Conservation (phyloP, 2,888 invertebrate genomes). For the Cosmorhoe ocellata region DNA sequence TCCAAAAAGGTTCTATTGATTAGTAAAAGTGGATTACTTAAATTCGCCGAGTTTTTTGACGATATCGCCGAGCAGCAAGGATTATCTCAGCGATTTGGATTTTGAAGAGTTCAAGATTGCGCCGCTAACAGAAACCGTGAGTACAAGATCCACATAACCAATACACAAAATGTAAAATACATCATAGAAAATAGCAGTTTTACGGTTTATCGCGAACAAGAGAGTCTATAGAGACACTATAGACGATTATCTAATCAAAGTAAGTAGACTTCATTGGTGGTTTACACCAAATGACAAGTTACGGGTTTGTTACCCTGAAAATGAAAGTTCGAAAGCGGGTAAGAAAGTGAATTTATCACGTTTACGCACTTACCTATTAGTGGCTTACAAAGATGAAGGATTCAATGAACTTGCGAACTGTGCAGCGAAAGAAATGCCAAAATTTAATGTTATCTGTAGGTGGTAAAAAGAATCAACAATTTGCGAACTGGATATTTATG, state of each 20-base stretch:
- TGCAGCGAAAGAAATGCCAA: too few relatives aligned
- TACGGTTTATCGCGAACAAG: constrained; percentile 11
- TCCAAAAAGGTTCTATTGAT: constrained; percentile 16
- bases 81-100: constrained; percentile 63
- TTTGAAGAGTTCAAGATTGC: constrained; percentile 69
- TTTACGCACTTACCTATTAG: background rate
- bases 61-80: constrained; percentile 54
- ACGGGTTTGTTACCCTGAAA: constrained; percentile 9
- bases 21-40: constrained; percentile 60
- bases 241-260: constrained; percentile 1
- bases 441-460: background rate
- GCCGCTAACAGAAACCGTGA: constrained; percentile 69
- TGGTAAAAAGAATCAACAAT: too few relatives aligned
- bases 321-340: constrained; percentile 20
- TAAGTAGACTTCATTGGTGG: constrained; percentile 1
- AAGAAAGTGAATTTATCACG: background rate
- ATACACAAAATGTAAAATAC: too few relatives aligned
- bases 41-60: constrained; percentile 53
- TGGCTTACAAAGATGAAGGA: too few relatives aligned
- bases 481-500: too few relatives aligned
- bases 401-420: too few relatives aligned
- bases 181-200: too few relatives aligned
- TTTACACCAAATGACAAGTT: background rate
- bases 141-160: constrained; percentile 34
- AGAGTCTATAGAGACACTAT: background rate